Base-by-base conservation (phyloP, 2,113 vertebrate species). In the Spheniscus mendiculus region DNA sequence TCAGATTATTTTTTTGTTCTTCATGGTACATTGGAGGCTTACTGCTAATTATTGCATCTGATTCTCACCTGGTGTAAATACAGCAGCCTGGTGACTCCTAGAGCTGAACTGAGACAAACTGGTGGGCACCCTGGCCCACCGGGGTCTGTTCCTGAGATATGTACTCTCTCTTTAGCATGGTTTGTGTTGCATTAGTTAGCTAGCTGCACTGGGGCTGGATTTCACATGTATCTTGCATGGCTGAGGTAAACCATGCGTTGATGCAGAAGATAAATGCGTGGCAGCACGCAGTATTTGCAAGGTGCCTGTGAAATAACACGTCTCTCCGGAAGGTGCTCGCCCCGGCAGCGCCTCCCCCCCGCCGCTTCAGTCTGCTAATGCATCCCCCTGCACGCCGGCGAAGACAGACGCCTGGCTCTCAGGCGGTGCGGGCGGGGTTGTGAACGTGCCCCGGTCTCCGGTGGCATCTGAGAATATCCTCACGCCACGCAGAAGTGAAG, bases 361-460 rank as follows among this genome's bases (percentile, higher is more conserved):
- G 2, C 52, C 4, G 5, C n/a, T 65, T 66, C 0, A 0, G 7
- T 73, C 55, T 61, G 56, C 55, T 56, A 10, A 0, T 6, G 27
- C 16, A 25, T 20, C 29, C 15, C 74, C 55, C 23, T 63, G 59
- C 49, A 9, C 3, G 1, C 36, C 0, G 0, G 21, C 47, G 78
- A 40, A 61, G 82, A 38, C 34, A 44, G 65, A 56, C 0, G 0
- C 50, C 21, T 34, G 80, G 40, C 27, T 73, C n/a, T 40, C 27
- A 8, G 32, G 45, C 63, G 12, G 3, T 30, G 47, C 4, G 2
- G 25, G 36, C 52, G 38, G 21, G 30, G 16, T 29, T 49, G 42
- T 23, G 40, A 69, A 49, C 1, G 2, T 9, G 5, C 10, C 25
- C 38, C 19, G 32, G 2, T 32, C n/a, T 30, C 72, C 0, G 0